Percentiles rank a stretch among this genome's conserved stretches.
phyloP scores from a whole-genome alignment of 2,797 vertebrate species.

The Lagorchestes hirsutus region DNA sequence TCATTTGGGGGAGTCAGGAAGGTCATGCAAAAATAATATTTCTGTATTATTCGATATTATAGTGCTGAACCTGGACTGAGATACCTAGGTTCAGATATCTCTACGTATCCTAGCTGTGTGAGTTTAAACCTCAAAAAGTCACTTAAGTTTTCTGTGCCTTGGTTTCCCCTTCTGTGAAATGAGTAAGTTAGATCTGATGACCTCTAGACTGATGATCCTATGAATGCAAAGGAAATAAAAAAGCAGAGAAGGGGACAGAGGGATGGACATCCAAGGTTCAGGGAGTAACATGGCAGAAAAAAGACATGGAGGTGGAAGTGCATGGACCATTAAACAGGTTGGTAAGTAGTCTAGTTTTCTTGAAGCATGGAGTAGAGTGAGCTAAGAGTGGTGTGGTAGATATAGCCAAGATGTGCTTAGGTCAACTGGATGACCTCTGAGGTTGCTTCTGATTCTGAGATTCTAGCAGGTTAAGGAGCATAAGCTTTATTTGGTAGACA shows the following conservation, averaged over 20 bases:
- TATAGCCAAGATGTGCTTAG: background rate
- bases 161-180: background rate
- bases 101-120: background rate
- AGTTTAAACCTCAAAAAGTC: background rate
- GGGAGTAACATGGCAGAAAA: background rate
- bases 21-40: background rate
- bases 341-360: background rate
- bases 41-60: background rate
- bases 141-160: background rate
- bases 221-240: background rate
- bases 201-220: too few relatives aligned
- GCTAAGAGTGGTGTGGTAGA: background rate
- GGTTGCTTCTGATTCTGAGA: background rate
- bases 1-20: background rate
- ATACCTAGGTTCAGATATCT: background rate
- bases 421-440: background rate
- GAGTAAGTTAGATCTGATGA: background rate
- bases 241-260: background rate
- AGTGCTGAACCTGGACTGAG: background rate
- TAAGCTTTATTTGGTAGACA: background rate
- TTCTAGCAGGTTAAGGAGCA: background rate
- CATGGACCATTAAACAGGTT: background rate
- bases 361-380: background rate
- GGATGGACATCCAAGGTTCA: background rate
- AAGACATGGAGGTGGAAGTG: background rate